Evolutionary conservation across 2,113 vertebrate species (phyloP).

Genomic region (Tachycineta bicolor): DNA sequence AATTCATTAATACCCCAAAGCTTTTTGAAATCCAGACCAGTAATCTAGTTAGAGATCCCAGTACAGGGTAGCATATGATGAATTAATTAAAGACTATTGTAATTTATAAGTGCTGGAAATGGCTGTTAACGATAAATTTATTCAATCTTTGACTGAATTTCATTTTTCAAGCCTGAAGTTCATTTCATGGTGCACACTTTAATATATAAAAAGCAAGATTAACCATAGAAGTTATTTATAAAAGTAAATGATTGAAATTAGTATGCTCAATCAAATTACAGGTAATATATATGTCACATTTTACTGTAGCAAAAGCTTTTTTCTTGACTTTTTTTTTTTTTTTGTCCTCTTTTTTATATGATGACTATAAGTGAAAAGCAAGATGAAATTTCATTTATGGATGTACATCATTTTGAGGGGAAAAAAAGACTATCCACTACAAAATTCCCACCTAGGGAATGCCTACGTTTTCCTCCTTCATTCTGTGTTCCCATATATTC

Average conservation of each 20-base stretch:
- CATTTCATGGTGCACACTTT: background rate
- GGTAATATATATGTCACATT: background rate
- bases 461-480: background rate
- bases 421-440: background rate
- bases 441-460: background rate
- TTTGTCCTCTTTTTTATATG: background rate
- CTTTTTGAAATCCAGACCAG: background rate
- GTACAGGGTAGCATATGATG: background rate
- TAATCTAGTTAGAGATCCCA: background rate
- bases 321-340: background rate
- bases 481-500: conserved; percentile 3
- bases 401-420: background rate
- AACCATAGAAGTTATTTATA: background rate
- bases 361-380: background rate
- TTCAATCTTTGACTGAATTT: background rate
- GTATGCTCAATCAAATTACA: background rate
- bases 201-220: background rate
- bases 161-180: background rate
- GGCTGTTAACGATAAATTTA: background rate
- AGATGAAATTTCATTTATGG: background rate
- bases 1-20: background rate
- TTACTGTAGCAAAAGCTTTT: background rate
- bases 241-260: background rate
- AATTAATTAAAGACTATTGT: background rate
- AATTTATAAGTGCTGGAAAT: background rate